These are phyloP conservation scores for Eupristina koningsbergeri DNA, from an alignment of 1,140 invertebrate species.

Conservation along the genomic window DNA sequence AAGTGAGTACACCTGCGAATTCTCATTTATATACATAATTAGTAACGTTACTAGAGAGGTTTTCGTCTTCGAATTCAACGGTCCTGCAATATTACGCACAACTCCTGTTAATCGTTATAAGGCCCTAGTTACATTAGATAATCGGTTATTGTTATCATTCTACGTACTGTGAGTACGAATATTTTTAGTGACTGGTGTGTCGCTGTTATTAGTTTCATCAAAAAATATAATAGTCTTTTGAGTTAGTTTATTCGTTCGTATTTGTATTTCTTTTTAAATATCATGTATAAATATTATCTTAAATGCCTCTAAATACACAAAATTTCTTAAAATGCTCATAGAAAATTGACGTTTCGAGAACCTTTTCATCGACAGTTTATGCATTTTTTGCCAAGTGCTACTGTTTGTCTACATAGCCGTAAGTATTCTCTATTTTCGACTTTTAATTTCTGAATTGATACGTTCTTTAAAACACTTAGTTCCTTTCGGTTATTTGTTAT, in stretches of 20 bases:
- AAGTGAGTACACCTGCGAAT: constrained; percentile 37
- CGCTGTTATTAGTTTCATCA: constrained; percentile 53
- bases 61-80: constrained; percentile 47
- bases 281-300: constrained; percentile 52
- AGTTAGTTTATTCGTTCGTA: constrained; percentile 49
- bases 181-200: constrained; percentile 52
- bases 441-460: constrained; percentile 11
- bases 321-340: constrained; percentile 58
- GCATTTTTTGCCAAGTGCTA: neutral
- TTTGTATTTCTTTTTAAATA: constrained; percentile 30
- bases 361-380: constrained; percentile 36
- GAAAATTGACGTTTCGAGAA: constrained; percentile 48
- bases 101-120: constrained; percentile 48
- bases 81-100: constrained; percentile 49
- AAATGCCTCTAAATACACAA: constrained; percentile 59
- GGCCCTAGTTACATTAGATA: constrained; percentile 49
- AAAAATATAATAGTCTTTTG: constrained; percentile 60
- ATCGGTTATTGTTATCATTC: constrained; percentile 41
- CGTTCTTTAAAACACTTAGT: constrained; percentile 8
- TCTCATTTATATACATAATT: constrained; percentile 48
- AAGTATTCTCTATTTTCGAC: neutral
- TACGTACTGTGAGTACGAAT: constrained; percentile 43
- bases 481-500: neutral
- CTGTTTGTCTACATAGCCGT: neutral
- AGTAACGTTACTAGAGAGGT: constrained; percentile 44